Evolutionary conservation across 2,888 invertebrate species (phyloP).

Genomic region (Venusia cambrica): DNA sequence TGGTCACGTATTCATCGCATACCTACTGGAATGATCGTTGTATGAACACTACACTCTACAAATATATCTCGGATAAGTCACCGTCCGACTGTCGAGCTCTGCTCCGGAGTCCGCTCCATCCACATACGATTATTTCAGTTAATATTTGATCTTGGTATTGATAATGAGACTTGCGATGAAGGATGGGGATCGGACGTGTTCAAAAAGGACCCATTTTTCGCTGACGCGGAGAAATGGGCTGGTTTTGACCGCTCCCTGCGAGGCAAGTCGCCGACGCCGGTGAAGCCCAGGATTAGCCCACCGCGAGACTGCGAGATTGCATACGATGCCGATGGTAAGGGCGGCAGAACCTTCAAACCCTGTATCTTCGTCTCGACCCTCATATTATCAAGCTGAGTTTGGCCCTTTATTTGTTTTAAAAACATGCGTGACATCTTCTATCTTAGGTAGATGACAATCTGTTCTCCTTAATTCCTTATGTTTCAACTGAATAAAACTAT

Average conservation of each 20-base stretch:
- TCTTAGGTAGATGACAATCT: constrained; percentile 26
- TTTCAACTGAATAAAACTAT: constrained; percentile 55
- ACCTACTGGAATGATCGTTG: constrained; percentile 32
- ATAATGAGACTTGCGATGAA: constrained; percentile 74
- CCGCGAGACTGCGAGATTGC: constrained; percentile 87
- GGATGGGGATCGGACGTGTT: constrained; percentile 73
- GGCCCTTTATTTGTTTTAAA: too few relatives aligned
- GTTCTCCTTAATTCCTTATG: constrained; percentile 26
- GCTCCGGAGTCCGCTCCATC: constrained; percentile 32
- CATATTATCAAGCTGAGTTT: constrained; percentile 31
- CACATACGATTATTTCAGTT: constrained; percentile 33
- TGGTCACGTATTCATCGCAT: constrained; percentile 40
- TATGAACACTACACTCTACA: constrained; percentile 71
- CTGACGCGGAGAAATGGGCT: constrained; percentile 76
- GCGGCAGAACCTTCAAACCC: constrained; percentile 62
- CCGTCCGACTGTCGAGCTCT: constrained; percentile 22
- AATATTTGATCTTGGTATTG: constrained; percentile 52
- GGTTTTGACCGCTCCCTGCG: constrained; percentile 81
- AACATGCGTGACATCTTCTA: too few relatives aligned
- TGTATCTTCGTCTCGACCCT: constrained; percentile 68
- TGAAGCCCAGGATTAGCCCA: constrained; percentile 85
- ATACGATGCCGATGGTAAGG: constrained; percentile 88
- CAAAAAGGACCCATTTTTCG: constrained; percentile 76
- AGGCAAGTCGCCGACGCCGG: constrained; percentile 85
- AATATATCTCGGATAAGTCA: constrained; percentile 20